Evolutionary conservation across 2,113 vertebrate species (phyloP).

Genomic region (Myiagra hebetior): DNA sequence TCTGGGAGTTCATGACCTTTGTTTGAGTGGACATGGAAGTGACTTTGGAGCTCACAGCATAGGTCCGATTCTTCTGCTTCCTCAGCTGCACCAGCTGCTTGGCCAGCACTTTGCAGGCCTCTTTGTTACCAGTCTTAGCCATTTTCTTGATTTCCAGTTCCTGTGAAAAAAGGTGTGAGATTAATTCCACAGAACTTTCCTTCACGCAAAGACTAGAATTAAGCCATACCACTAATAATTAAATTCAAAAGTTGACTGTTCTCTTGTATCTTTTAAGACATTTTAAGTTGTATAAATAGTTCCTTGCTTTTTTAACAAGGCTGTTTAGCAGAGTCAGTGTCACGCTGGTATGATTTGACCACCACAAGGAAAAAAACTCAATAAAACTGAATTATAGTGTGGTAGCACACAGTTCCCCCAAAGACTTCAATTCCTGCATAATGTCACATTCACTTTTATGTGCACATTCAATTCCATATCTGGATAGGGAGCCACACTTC

Average conservation of each 20-base stretch:
- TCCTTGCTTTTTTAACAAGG: not conserved
- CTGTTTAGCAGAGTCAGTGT: not conserved
- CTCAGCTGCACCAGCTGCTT: conserved; percentile 93
- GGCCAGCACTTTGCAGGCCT: conserved; percentile 94
- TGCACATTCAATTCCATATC: not conserved
- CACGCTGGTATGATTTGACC: not conserved
- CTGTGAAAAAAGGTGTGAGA: conserved; percentile 57
- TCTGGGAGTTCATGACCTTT: conserved; percentile 98
- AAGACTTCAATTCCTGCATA: not conserved
- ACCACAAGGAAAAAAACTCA: not conserved
- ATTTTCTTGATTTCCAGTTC: conserved; percentile 99
- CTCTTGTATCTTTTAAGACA: not conserved
- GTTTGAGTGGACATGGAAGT: conserved; percentile 96
- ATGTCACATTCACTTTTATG: not conserved
- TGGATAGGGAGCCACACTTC: not conserved
- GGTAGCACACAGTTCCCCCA: not conserved
- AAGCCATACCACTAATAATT: not conserved
- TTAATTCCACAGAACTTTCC: not conserved
- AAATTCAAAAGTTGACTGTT: not conserved
- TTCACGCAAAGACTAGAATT: not conserved
- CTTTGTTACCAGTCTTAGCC: conserved; percentile 94
- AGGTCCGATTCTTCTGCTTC: conserved; percentile 94
- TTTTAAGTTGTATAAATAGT: not conserved
- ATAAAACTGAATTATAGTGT: not conserved
- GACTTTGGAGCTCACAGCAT: conserved; percentile 96